Evolutionary conservation across 92 coral and sea anemone genomes (phyloP).

Genomic region (Umimayanthus kanabou): DNA sequence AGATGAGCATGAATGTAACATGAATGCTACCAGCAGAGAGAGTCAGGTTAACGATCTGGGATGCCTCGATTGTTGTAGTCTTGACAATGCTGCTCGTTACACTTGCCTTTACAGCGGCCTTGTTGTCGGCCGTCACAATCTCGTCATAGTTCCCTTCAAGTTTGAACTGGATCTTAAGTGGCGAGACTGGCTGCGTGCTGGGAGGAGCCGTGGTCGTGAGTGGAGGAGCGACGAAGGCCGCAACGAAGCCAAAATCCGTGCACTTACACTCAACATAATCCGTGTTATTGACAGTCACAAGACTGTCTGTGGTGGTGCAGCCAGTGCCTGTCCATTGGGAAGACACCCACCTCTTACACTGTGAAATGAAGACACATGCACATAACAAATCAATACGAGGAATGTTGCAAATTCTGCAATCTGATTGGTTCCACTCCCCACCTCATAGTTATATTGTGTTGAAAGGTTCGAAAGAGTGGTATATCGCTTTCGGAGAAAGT

Average conservation of each 20-base stretch:
- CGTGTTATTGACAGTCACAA: conserved; percentile 11
- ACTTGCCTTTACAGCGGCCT: background rate
- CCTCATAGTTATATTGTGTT: background rate
- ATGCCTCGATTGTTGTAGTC: background rate
- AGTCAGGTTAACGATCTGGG: conserved; percentile 12
- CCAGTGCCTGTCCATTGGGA: conserved; percentile 8
- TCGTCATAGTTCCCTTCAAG: background rate
- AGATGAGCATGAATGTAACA: conserved; percentile 1
- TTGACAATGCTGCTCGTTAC: background rate
- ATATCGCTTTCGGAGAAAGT: background rate
- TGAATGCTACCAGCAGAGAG: conserved; percentile 32
- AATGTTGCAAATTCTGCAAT: background rate
- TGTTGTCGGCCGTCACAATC: background rate
- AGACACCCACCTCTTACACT: conserved; percentile 35
- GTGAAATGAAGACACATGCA: background rate
- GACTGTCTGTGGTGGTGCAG: conserved; percentile 20
- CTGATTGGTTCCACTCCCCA: background rate
- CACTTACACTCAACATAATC: conserved; percentile 40
- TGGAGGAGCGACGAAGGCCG: conserved; percentile 16
- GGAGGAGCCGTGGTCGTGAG: conserved; percentile 21
- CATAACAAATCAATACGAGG: background rate
- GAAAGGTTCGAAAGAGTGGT: background rate
- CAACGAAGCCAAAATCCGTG: conserved; percentile 21
- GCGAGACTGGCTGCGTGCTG: background rate
- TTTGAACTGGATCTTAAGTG: background rate